These are phyloP conservation scores for Matsumurasca onukii DNA, from an alignment of 1,140 invertebrate genomes.

Conservation along the genomic window DNA sequence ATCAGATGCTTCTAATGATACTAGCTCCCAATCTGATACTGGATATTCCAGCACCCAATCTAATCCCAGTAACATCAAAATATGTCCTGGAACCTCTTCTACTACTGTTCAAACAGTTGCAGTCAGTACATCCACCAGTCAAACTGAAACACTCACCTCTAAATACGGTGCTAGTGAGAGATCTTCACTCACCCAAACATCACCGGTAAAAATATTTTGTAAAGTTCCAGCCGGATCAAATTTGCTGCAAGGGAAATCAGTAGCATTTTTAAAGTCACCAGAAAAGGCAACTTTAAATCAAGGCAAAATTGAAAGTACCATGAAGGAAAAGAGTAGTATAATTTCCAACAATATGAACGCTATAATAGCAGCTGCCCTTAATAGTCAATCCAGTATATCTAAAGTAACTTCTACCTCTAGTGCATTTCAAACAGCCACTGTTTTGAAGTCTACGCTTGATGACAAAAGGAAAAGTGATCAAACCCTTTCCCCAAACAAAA, in stretches of 20 bases:
- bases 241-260: constrained; percentile 37
- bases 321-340: constrained; percentile 47
- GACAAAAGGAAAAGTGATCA: constrained; percentile 29
- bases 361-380: constrained; percentile 49
- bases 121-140: constrained; percentile 8
- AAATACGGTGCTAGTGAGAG: constrained; percentile 19
- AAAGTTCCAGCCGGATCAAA: constrained; percentile 32
- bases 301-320: constrained; percentile 32
- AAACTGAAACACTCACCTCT: constrained; percentile 5
- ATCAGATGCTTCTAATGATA: constrained; percentile 27
- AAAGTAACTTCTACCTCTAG: constrained; percentile 17
- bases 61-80: constrained; percentile 25
- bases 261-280: constrained; percentile 37
- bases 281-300: constrained; percentile 23
- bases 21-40: not conserved
- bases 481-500: not conserved
- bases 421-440: not conserved
- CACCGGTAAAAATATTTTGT: constrained; percentile 37
- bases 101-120: constrained; percentile 13
- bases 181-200: constrained; percentile 19
- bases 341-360: constrained; percentile 49
- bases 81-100: constrained; percentile 16
- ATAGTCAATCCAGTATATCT: constrained; percentile 31
- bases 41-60: constrained; percentile 26
- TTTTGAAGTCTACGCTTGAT: constrained; percentile 20